These are phyloP conservation scores for Leucophenga varia DNA, from an alignment of 1,140 invertebrate genomes.

Conservation along the genomic window DNA sequence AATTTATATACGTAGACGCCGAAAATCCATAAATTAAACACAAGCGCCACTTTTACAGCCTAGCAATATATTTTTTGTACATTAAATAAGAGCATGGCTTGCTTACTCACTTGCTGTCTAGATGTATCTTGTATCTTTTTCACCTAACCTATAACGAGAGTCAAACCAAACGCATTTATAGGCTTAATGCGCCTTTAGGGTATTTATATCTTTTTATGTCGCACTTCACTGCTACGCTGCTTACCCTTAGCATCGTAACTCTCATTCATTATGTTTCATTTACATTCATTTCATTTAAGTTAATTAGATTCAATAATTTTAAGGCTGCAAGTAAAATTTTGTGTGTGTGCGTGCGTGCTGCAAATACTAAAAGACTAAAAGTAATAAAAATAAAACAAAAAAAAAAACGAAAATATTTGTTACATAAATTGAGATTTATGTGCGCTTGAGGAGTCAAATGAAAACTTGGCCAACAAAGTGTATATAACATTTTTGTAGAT, in stretches of 20 bases:
- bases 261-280: no score
- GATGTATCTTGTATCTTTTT: no score
- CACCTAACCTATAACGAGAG: no score
- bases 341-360: constrained; percentile 49
- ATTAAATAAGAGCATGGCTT: constrained; percentile 1
- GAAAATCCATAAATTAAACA: constrained; percentile 45
- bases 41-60: not conserved
- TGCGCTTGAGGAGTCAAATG: constrained; percentile 41
- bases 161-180: no score
- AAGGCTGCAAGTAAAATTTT: constrained; percentile 46
- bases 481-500: no score
- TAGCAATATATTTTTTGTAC: not conserved
- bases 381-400: no score
- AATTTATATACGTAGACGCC: constrained; percentile 54
- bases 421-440: constrained; percentile 54
- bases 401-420: no score
- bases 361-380: constrained; percentile 53
- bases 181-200: no score
- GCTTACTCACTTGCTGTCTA: constrained; percentile 24
- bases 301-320: constrained; percentile 55
- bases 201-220: no score
- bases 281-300: constrained; percentile 52
- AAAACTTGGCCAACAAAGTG: no score
- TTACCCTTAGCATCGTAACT: no score
- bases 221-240: no score